phyloP scores from a whole-genome alignment of 2,113 vertebrate genomes.

The Pygoscelis antarcticus region DNA sequence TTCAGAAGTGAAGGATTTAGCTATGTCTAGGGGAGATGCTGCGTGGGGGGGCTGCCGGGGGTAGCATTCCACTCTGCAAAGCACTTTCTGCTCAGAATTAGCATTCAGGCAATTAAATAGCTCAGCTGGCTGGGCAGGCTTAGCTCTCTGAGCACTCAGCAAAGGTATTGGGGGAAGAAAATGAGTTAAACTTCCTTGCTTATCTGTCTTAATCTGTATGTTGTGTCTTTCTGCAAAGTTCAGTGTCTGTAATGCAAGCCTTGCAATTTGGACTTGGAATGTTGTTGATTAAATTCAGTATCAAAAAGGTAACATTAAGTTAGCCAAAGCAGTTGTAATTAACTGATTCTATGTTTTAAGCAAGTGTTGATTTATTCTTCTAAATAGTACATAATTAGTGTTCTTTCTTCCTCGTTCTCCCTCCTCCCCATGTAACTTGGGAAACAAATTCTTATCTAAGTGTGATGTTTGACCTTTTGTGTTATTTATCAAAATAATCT shows the following conservation, averaged over 20 bases:
- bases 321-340: background rate
- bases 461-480: background rate
- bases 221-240: background rate
- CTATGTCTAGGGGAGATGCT: background rate
- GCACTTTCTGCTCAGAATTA: constrained; percentile 41
- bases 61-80: constrained; percentile 36
- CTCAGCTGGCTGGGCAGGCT: constrained; percentile 13
- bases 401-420: background rate
- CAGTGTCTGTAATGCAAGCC: background rate
- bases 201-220: background rate
- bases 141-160: background rate
- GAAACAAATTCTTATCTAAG: background rate
- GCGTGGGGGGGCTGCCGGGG: background rate
- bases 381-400: background rate
- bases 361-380: background rate
- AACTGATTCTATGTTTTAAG: background rate
- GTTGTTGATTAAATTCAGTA: background rate
- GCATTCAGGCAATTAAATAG: constrained; percentile 34
- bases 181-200: background rate
- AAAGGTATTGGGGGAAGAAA: background rate
- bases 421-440: background rate
- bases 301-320: background rate
- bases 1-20: constrained; percentile 46
- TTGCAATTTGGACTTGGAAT: background rate
- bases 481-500: background rate